Evolutionary conservation across 2,113 vertebrate species (phyloP).

Genomic region (Eolophus roseicapilla): DNA sequence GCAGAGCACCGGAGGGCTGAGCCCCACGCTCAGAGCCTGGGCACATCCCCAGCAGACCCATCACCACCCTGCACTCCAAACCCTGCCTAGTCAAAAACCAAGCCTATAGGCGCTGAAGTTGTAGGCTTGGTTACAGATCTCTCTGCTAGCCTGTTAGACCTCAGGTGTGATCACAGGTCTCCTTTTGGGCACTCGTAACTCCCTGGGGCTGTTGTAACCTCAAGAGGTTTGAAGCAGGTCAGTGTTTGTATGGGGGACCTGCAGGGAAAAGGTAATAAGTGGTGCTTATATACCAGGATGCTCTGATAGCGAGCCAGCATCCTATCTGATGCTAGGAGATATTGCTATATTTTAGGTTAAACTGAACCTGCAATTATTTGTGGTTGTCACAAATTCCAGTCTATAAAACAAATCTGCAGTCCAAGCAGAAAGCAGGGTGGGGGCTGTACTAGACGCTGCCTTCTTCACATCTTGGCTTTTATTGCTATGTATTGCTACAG

Average conservation of each 20-base stretch:
- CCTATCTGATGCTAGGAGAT: neutral
- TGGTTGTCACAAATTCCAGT: neutral
- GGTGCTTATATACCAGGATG: neutral
- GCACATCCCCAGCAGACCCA: neutral
- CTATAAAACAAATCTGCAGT: neutral
- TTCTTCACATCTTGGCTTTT: neutral
- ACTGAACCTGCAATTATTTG: neutral
- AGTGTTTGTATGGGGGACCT: neutral
- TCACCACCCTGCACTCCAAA: fast-evolving
- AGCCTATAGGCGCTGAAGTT: neutral
- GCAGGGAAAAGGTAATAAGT: neutral
- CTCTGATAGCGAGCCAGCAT: fast-evolving
- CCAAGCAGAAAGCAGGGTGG: neutral
- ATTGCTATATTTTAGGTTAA: neutral
- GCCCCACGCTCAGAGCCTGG: neutral
- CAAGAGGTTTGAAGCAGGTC: neutral
- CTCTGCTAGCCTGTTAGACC: neutral
- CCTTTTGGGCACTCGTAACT: neutral
- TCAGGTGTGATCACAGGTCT: neutral
- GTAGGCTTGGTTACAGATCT: neutral
- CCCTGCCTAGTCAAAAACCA: neutral
- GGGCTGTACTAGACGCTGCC: neutral
- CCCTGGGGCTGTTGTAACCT: neutral
- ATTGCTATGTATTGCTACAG: fast-evolving
- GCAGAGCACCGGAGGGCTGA: neutral